phyloP scores from a whole-genome alignment of 1,140 invertebrate genomes.

The Battus philenor region DNA sequence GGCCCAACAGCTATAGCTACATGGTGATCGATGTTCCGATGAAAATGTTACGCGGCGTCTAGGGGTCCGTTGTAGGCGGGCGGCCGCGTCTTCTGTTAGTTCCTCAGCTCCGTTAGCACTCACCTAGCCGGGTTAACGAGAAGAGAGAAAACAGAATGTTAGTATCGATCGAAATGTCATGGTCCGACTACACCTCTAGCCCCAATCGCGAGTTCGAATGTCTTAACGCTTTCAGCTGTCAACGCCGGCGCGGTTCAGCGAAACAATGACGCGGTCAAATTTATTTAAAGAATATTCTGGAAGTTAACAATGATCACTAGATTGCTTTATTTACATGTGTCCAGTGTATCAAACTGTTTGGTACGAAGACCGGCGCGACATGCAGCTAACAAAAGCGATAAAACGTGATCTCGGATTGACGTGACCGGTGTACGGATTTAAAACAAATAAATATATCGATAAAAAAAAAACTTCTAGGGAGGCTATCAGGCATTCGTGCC shows the following conservation, averaged over 20 bases:
- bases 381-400: conserved; percentile 66
- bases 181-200: conserved; percentile 62
- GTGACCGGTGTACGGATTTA: conserved; percentile 54
- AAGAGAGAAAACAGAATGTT: conserved; percentile 77
- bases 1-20: conserved; percentile 73
- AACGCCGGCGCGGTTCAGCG: neutral
- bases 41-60: conserved; percentile 63
- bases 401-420: conserved; percentile 65
- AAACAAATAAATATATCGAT: conserved; percentile 35
- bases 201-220: conserved; percentile 55
- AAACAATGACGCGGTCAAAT: neutral
- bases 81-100: conserved; percentile 62
- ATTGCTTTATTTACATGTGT: too few relatives aligned
- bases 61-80: conserved; percentile 39
- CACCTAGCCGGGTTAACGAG: conserved; percentile 79
- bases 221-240: conserved; percentile 14
- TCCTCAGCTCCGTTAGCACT: conserved; percentile 79
- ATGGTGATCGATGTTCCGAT: conserved; percentile 71
- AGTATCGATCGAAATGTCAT: conserved; percentile 75
- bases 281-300: too few relatives aligned
- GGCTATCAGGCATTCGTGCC: conserved; percentile 75
- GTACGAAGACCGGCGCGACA: conserved; percentile 29
- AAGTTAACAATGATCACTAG: too few relatives aligned
- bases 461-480: conserved; percentile 45
- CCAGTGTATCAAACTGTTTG: too few relatives aligned